Evolutionary conservation across 2,797 vertebrate genomes (phyloP), one percentile per base, ranked within the genome.

Genomic region (Merluccius polli): DNA sequence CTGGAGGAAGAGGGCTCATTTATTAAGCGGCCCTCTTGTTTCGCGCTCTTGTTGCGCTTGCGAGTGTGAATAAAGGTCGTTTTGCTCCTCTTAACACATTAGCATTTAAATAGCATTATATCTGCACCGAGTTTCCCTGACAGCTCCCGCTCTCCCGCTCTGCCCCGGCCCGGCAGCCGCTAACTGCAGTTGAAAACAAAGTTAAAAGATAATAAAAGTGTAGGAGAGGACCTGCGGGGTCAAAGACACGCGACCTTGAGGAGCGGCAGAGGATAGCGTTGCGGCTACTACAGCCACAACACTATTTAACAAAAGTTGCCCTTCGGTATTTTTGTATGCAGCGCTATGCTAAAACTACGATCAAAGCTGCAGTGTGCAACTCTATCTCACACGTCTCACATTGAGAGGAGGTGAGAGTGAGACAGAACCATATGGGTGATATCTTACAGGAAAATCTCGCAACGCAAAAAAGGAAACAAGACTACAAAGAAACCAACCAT

Each of bases 71-170:
- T 87, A 91, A 90, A 93, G 91, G 91, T 91, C 88, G 89, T 89
- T 90, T 87, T 90, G 88, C 88, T 89, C 88, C 85, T 90, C 87
- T 91, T 91, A 92, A 88, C 83, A 86, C 90, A 93, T 93, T 93
- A 93, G 92, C 92, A 94, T 93, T 92, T 92, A 92, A 93, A 94
- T 90, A 90, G 88, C 88, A 85, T 89, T 90, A 90, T 89, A 90
- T 89, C 87, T 87, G 81, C 81, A 35, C 79, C 82, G 85, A 89
- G 86, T 86, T 88, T 89, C 89, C 87, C 79, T 90, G 89, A 90
- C 90, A 91, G 88, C 82, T 84, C 83, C 85, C 82, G 87, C 79
- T 88, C 83, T 75, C 85, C 85, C 82, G 69, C 79, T n/a, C n/a
- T 69, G 73, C 65, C 81, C 82, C 84, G 73, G 75, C 81, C 85